Base-by-base conservation (phyloP, 2,797 vertebrate genomes). In the Eutrigla gurnardus region DNA sequence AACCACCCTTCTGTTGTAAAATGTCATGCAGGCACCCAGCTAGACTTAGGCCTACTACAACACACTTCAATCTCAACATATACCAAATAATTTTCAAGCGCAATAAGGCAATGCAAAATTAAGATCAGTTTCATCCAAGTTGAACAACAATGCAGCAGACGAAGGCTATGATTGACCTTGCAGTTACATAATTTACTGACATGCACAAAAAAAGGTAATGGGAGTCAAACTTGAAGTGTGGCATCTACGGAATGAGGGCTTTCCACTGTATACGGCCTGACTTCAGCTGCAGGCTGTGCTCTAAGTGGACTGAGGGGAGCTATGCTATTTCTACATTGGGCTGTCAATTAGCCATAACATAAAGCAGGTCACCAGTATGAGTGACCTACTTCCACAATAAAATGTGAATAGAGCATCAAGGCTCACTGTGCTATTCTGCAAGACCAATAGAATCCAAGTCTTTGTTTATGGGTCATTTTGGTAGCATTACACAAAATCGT, bases 281-380 rank as follows among this genome's bases (percentile, higher is more conserved):
- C 52, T 66, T 73, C 36, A 33, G 67, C 81, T 79, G 42, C 49
- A 67, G 77, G 65, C 62, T 59, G 73, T 64, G 57, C 73, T 78
- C 50, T 40, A 39, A 66, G 39, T 53, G 57, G 58, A 69, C 39
- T 39, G 33, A 79, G 69, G 49, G 45, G n/a, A 65, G 62, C 53
- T 4, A 67, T 52, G 74, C 78, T 70, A 81, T 84, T 86, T 89
- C 78, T 77, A 84, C 74, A 88, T 57, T 46, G 36, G 50, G 12
- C 70, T 55, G 72, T 86, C 83, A 78, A 80, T 85, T 87, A 77
- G 33, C 58, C 73, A 78, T 81, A 73, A 81, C 67, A 87, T 70
- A 72, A 87, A 89, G 77, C 81, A 76, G 85, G 86, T 86, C 88
- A 88, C 37, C 52, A 58, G 47, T 61, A 64, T 45, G 18, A 65